Percentiles rank a stretch among this genome's conserved stretches.
Evolutionary conservation across 1,140 invertebrate genomes (phyloP).

Genomic region (Microplitis demolitor): DNA sequence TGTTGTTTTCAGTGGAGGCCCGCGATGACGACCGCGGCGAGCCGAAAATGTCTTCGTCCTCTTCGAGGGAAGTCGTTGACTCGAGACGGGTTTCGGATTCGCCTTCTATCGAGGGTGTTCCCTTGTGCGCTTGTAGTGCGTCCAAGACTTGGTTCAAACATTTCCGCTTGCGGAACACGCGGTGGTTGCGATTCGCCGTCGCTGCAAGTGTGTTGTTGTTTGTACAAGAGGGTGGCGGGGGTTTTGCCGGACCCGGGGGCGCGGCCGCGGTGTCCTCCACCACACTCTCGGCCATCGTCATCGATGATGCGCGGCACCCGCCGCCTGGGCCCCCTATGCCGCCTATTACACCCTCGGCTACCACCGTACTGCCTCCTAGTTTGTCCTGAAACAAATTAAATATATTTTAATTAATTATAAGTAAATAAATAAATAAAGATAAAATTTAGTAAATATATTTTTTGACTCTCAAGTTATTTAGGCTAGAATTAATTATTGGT

Average conservation of each 20-base stretch:
- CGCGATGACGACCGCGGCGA: slow-evolving; percentile 50
- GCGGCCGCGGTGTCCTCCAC: slow-evolving; percentile 63
- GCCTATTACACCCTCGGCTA: slow-evolving; percentile 55
- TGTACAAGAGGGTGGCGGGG: slow-evolving; percentile 58
- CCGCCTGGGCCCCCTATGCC: slow-evolving; percentile 63
- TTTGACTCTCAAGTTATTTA: neutral
- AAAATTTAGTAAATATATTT: slow-evolving; percentile 10
- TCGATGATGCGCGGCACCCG: slow-evolving; percentile 66
- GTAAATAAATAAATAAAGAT: neutral
- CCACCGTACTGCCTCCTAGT: slow-evolving; percentile 57
- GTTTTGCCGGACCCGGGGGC: slow-evolving; percentile 60
- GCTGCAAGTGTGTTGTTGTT: slow-evolving; percentile 66
- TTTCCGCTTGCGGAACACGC: slow-evolving; percentile 70
- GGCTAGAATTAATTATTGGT: slow-evolving; percentile 8
- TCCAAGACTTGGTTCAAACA: slow-evolving; percentile 77
- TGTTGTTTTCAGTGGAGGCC: slow-evolving; percentile 34
- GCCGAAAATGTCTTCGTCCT: slow-evolving; percentile 54
- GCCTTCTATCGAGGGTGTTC: slow-evolving; percentile 39
- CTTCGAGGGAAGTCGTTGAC: slow-evolving; percentile 43
- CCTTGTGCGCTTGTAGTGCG: slow-evolving; percentile 66
- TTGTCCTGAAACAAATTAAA: slow-evolving; percentile 49
- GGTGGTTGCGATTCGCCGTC: slow-evolving; percentile 68
- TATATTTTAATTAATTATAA: neutral
- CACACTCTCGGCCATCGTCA: slow-evolving; percentile 72
- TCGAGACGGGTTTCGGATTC: slow-evolving; percentile 55